Percentiles rank a stretch among this genome's conserved stretches.
These are phyloP conservation scores for Diacarnus erythraeanus DNA, from an alignment of 37 sponge, comb jelly and placozoan genomes.

Conservation along the genomic window DNA sequence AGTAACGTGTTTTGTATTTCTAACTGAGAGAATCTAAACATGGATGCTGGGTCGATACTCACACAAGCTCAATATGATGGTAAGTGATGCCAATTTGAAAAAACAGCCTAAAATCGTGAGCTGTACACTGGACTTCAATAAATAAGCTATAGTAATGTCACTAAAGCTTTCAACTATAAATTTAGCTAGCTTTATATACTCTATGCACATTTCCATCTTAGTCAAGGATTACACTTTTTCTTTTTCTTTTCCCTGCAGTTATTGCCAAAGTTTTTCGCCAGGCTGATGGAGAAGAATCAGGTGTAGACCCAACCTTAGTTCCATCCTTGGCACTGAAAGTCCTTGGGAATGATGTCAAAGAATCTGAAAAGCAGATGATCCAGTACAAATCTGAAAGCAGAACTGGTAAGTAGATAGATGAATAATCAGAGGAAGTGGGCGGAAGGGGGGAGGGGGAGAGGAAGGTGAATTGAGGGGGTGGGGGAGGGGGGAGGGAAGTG, in stretches of 20 bases:
- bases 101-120: too few species aligned
- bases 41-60: conserved; percentile 55
- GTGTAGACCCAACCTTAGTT: conserved; percentile 71
- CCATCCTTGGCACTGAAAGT: conserved; percentile 70
- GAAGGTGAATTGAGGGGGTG: background rate
- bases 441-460: background rate
- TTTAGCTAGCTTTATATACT: background rate
- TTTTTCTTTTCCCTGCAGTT: conserved; percentile 37
- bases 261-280: conserved; percentile 91
- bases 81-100: too few species aligned
- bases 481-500: background rate
- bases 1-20: background rate
- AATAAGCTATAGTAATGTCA: too few species aligned
- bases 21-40: background rate
- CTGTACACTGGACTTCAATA: too few species aligned
- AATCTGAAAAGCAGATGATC: conserved; percentile 69
- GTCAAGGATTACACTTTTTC: background rate
- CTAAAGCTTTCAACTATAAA: too few species aligned
- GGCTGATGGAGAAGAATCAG: conserved; percentile 87
- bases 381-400: conserved; percentile 46
- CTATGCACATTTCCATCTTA: background rate
- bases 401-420: conserved; percentile 25
- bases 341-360: conserved; percentile 62
- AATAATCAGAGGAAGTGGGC: too few species aligned
- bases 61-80: conserved; percentile 82